phyloP scores from a whole-genome alignment of 2,113 vertebrate genomes.

The Leptosomus discolor region DNA sequence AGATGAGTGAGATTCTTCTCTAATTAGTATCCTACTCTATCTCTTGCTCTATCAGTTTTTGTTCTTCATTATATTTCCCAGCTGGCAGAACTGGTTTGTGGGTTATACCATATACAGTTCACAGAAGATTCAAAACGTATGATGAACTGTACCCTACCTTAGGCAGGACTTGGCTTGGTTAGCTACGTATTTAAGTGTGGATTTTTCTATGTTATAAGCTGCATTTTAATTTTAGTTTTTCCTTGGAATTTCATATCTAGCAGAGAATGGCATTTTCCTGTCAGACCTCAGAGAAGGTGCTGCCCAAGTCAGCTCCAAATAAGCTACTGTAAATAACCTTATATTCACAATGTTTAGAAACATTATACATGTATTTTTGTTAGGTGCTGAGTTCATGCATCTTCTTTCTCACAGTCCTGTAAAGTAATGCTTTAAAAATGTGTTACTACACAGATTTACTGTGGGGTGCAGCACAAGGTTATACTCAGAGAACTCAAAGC shows the following conservation, averaged over 20 bases:
- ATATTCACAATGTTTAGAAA: neutral
- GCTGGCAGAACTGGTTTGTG: constrained; percentile 16
- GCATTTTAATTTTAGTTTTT: neutral
- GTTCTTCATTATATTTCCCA: neutral
- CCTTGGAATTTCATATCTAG: neutral
- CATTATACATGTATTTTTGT: neutral
- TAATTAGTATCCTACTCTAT: neutral
- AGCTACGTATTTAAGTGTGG: neutral
- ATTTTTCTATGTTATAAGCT: neutral
- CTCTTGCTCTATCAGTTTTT: neutral
- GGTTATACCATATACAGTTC: neutral
- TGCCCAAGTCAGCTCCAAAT: neutral
- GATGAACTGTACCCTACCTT: neutral
- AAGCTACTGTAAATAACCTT: neutral
- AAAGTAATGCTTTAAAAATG: neutral
- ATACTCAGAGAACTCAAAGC: neutral
- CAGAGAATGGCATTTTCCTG: neutral
- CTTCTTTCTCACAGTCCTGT: neutral
- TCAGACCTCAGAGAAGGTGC: neutral
- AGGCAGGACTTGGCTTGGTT: neutral
- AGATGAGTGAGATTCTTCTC: constrained; percentile 18
- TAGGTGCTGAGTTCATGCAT: neutral
- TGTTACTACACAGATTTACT: neutral
- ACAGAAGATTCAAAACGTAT: neutral
- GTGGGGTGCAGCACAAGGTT: neutral